These are phyloP conservation scores for Amphiprion percula DNA, from an alignment of 2,113 vertebrate species.

Conservation along the genomic window DNA sequence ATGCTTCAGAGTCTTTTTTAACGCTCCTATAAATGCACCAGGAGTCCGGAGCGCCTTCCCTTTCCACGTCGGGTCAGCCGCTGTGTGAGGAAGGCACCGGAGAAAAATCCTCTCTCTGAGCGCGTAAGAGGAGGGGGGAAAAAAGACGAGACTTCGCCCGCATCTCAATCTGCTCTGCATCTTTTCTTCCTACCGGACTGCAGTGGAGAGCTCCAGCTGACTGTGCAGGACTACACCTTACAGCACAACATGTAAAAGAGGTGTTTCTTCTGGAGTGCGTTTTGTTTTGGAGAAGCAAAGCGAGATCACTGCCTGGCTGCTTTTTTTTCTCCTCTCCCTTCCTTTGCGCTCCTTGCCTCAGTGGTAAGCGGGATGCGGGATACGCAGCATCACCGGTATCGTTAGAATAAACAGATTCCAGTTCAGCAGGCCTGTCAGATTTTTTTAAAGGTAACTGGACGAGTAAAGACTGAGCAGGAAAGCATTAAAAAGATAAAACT, in stretches of 20 bases:
- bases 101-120: slow-evolving; percentile 26
- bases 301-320: slow-evolving; percentile 33
- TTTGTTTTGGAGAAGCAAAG: slow-evolving; percentile 23
- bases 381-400: slow-evolving; percentile 65
- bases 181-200: slow-evolving; percentile 57
- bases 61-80: slow-evolving; percentile 14
- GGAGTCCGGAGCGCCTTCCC: slow-evolving; percentile 25
- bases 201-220: slow-evolving; percentile 46
- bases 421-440: slow-evolving; percentile 40
- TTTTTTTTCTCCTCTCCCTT: background rate
- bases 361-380: slow-evolving; percentile 63
- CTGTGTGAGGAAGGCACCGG: slow-evolving; percentile 31
- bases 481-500: slow-evolving; percentile 41
- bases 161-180: slow-evolving; percentile 68
- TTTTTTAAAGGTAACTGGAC: background rate
- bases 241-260: slow-evolving; percentile 30
- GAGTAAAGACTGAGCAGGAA: slow-evolving; percentile 5
- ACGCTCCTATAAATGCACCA: slow-evolving; percentile 22
- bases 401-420: slow-evolving; percentile 42
- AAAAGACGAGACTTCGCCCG: slow-evolving; percentile 45
- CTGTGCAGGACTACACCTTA: slow-evolving; percentile 9
- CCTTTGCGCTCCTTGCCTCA: slow-evolving; percentile 47
- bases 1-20: slow-evolving; percentile 1
- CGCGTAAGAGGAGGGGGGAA: slow-evolving; percentile 7
- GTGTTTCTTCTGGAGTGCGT: slow-evolving; percentile 23